A percentile compares a stretch with the other conserved stretches of the same genome.
phyloP scores from a whole-genome alignment of 2,888 invertebrate species.

The Tridacna gigas region DNA sequence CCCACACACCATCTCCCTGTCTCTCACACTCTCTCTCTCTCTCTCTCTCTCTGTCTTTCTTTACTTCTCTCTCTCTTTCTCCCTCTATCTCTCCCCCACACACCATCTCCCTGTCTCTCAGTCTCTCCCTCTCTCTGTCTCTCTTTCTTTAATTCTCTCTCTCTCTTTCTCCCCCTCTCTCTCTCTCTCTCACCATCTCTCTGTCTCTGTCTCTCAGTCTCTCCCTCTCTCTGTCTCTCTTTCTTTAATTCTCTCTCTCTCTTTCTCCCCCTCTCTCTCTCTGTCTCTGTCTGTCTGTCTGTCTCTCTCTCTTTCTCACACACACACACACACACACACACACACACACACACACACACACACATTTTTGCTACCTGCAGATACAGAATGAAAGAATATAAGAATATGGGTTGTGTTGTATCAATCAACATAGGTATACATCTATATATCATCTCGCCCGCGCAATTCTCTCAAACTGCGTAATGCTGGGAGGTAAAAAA shows the following conservation, averaged over 20 bases:
- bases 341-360: constrained; percentile 1
- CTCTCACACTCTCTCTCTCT: background rate
- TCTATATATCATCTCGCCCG: no score
- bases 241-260: constrained; percentile 40
- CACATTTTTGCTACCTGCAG: no score
- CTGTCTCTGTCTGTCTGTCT: constrained; percentile 9
- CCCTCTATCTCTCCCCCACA: background rate
- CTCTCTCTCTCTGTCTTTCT: background rate
- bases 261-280: constrained; percentile 41
- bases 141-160: constrained; percentile 28
- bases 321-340: background rate
- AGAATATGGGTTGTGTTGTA: no score
- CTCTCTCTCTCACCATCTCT: background rate
- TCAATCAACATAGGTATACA: no score
- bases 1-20: background rate
- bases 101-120: background rate
- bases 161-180: constrained; percentile 27
- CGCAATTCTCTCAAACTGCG: no score
- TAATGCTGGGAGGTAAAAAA: no score
- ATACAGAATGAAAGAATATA: no score
- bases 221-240: constrained; percentile 40
- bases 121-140: constrained; percentile 15
- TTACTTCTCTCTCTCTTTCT: background rate
- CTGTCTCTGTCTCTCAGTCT: constrained; percentile 14
- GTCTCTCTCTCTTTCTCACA: background rate